Base-by-base conservation (phyloP, 1,140 invertebrate species). In the Drosophila insularis region DNA sequence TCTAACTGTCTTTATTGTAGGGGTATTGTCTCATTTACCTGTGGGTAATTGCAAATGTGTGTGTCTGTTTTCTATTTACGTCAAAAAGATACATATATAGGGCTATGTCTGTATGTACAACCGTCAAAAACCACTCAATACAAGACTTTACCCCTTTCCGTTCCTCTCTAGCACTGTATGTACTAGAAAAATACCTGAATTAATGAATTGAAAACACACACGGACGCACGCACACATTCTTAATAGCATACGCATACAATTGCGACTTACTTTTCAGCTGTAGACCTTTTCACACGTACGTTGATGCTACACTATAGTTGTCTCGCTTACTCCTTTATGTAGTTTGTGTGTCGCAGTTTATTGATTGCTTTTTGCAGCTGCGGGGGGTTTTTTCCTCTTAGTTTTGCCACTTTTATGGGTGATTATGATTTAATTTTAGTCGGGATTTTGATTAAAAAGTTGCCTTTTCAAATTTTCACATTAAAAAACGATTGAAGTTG, bases 201-300 rank as follows among this genome's bases (percentile, higher is more conserved):
- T 75, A 75, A 75, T 75, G 73, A 78, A 66, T 78, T 54, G 21
- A 66, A 72, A 59, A 58, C 63, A 75, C 39, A 65, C 56, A 63
- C 13, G 4, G 56, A 63, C 13, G 2, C 10, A 23, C 50, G 23
- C 53, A 56, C 19, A 56, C 31, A 59, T 37, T 59, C 43, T 54
- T 19, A 21, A 46, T 23, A 27, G n/a, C n/a, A 61, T 13, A 39
- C 39, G 11, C 21, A 61, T 64, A 79, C 79, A 81, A 79, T 79
- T 86, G 82, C 84, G 76, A 89, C 84, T 87, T 89, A 89, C 84
- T 84, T 78, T 84, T 84, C 74, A 82, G 80, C 89, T 90, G 87
- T 90, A 90, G 89, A 90, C 87, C 87, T 87, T 89, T 85, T 82
- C 77, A 75, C 82, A 82, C 76, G 40, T 62, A 75, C 78, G 64